These are phyloP conservation scores for Sebastiscus tertius DNA, from an alignment of 2,797 vertebrate species.

Conservation along the genomic window DNA sequence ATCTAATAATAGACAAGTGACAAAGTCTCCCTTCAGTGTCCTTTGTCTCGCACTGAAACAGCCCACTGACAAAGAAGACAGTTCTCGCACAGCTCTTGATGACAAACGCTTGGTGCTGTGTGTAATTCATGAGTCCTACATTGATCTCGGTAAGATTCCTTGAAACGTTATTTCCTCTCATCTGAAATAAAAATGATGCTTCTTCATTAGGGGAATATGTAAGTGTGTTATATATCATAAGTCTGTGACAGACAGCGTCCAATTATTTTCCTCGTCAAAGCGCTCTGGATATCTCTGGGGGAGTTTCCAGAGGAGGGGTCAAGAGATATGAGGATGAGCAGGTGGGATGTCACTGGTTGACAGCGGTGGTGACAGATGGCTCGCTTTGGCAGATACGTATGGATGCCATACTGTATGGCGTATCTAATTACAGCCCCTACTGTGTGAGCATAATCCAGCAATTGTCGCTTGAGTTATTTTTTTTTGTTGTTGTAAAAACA, in stretches of 20 bases:
- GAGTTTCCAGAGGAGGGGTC: background rate
- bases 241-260: background rate
- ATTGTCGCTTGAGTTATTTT: background rate
- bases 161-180: background rate
- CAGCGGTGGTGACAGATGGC: slow-evolving; percentile 19
- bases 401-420: background rate
- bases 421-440: background rate
- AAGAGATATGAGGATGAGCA: slow-evolving; percentile 1
- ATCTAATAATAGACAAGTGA: background rate
- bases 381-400: background rate
- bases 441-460: background rate
- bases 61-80: background rate
- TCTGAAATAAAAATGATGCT: background rate
- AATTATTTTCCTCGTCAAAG: background rate
- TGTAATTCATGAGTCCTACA: background rate
- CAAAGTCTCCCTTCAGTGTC: background rate
- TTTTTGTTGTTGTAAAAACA: background rate
- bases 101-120: background rate
- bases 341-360: slow-evolving; percentile 14
- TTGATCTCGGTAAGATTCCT: background rate
- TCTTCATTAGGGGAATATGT: background rate
- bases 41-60: background rate
- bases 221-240: background rate
- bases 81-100: background rate
- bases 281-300: background rate